Evolutionary conservation across 1,140 invertebrate genomes (phyloP), one percentile per base, ranked within the genome.

Genomic region (Sarcophaga peregrina): DNA sequence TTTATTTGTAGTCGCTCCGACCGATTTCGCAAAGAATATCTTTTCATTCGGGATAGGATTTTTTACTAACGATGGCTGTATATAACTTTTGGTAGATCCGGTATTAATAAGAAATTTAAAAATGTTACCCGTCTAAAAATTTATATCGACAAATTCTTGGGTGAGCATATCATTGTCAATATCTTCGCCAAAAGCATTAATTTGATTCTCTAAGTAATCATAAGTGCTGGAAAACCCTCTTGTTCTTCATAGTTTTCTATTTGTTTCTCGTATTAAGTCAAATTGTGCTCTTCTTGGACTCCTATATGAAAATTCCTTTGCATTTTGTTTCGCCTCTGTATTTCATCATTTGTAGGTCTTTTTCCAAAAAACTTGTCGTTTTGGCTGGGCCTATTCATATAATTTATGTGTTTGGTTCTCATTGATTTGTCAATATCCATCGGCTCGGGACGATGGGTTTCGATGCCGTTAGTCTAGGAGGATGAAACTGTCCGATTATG

Each of bases 61-160:
- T 81, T 52, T 11, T 10, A 80, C 20, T 11, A 80, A 52, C 25
- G 68, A 10, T 17, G 76, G 83, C 9, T 81, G 76, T 1, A 83
- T 80, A 68, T 83, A 83, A 47, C 81, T 83, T 50, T 83, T 80
- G 46, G 68, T 83, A n/a, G 76, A 81, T 45, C 82, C 75, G 17
- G 75, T 83, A 47, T 83, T 74, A 9, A 83, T 80, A 45, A 83
- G 75, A 47, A 83, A 83, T 81, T 83, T 83, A 50, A 83, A 46
- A 25, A 46, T 81, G 50, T 80, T 72, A 8, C 83, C 76, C 47
- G 20, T 47, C 82, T 83, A 83, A 83, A 83, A 83, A 83, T 82
- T 72, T 9, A 82, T 76, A 58, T 82, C 72, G 8, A 50, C 2
- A 58, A 58, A 15, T 13, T 80, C 78, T 25, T 80, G 8, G 25